Conservation (phyloP, 2,888 invertebrate genomes). For the Ennomos fuscantarius region DNA sequence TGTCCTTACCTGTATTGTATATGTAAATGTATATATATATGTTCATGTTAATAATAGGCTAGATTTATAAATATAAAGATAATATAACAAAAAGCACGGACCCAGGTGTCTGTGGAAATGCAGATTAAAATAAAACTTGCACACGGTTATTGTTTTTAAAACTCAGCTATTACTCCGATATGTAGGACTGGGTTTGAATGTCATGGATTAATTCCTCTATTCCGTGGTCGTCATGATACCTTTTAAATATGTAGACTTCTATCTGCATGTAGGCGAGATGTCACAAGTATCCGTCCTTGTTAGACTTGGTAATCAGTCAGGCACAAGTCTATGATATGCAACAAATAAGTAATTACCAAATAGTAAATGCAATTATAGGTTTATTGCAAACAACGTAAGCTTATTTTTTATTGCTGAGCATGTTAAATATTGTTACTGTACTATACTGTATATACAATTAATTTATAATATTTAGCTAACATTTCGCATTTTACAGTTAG, state of each 20-base stretch:
- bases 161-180: constrained; percentile 1
- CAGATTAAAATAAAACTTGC: too few species aligned
- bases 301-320: constrained; percentile 32
- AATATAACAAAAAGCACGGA: too few species aligned
- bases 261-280: constrained; percentile 34
- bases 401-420: constrained; percentile 13
- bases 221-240: background rate
- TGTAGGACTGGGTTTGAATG: background rate
- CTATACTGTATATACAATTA: constrained; percentile 10
- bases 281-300: constrained; percentile 37
- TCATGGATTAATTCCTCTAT: constrained; percentile 3
- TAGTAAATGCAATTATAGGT: background rate
- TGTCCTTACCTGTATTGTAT: too few species aligned
- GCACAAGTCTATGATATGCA: constrained; percentile 30
- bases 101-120: too few species aligned
- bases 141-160: too few species aligned
- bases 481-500: constrained; percentile 20
- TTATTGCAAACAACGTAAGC: background rate
- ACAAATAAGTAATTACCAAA: constrained; percentile 26
- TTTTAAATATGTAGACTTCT: constrained; percentile 16
- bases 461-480: too few species aligned
- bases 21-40: too few species aligned
- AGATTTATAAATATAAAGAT: too few species aligned
- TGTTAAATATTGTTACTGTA: constrained; percentile 13
- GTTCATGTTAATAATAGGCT: too few species aligned